Base-by-base conservation (phyloP, 2,888 invertebrate genomes). In the Macroteleia sp. region DNA sequence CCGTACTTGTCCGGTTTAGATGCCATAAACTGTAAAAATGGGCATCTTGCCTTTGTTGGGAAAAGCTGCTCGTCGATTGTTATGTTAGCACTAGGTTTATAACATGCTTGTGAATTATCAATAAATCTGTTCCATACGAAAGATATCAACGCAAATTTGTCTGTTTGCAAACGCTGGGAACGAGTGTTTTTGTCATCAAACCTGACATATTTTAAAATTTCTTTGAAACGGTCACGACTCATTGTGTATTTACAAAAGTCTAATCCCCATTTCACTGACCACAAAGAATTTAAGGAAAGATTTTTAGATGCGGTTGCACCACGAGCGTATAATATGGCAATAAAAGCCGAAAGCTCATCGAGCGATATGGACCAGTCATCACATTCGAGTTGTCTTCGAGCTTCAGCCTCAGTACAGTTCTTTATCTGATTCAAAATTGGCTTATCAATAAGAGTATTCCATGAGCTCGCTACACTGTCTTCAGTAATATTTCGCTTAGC, bases 1-100 rank as follows among this genome's bases (percentile, higher is more conserved):
- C 8, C 12, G 1, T 12, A 79, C 54, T 79, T 79, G 14, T 76
- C 34, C n/a, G 71, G 67, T 64, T 88, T 88, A 52, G 85, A 85
- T 9, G 82, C 74, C 82, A 88, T 86, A 73, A 85, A 87, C 64
- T 87, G 86, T 3, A 75, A 82, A 81, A 86, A 88, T 59, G 67
- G 75, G 62, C 86, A 88, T 59, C 87, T 77, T 16, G 73, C 76
- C 81, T 86, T 86, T 12, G 83, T 75, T 8, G 83, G 73, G 79
- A 88, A 86, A 50, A 86, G 77, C 71, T 87, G 82, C 67, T 84
- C 85, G 59, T 82, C 85, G 56, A 83, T 46, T 34, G 82, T 85
- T 56, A 81, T 74, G 71, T 76, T 57, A 59, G 41, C 19, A 3
- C 77, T 82, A 39, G 84, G 81, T 71, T 81, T 69, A 64, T 80